Base-by-base conservation (phyloP, 2,888 invertebrate species). In the Pseudococcus jackbeardsleyi region DNA sequence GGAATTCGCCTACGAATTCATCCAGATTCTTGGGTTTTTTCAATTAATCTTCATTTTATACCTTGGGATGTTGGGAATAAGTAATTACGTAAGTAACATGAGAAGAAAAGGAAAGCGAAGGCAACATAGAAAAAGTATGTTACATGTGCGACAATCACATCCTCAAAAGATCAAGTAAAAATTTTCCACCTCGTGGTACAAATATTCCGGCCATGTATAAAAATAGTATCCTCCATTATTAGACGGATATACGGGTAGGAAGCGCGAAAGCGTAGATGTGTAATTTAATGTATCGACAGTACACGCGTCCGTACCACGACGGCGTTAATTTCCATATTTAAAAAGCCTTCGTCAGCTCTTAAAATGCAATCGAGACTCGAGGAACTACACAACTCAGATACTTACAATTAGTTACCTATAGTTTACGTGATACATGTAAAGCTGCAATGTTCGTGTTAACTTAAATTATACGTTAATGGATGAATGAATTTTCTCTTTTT, bases 381-480 rank as follows among this genome's bases (percentile, higher is more conserved):
- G 26, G 26, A 33, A 33, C 26, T 33, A 33, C 26, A 33, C 26
- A 33, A 33, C 26, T 33, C 3, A 33, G 26, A 33, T 33, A 33
- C 26, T 33, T 33, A 33, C 26, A 33, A 33, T 33, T 33, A 33
- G 26, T 1, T 3, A 33, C 26, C 26, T 33, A 33, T 33, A 33
- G 26, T 33, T 33, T 59, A 19, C 8, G 19, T 19, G 19, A 11
- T 59, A 59, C 19, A 19, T 59, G 59, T 59, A 59, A 59, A 59
- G 59, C 19, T 59, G 59, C 59, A 19, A 19, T 5, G 59, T 59
- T 59, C 59, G 59, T 59, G 59, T 33, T 33, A 33, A 33, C 26
- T 59, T 59, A 72, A 72, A 72, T 72, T 72, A 72, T 72, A 72
- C 26, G 68, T 72, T 72, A 72, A 72, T 72, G 68, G 68, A n/a